Base-by-base conservation (phyloP, 2,888 invertebrate genomes). In the Microdon myrmicae region DNA sequence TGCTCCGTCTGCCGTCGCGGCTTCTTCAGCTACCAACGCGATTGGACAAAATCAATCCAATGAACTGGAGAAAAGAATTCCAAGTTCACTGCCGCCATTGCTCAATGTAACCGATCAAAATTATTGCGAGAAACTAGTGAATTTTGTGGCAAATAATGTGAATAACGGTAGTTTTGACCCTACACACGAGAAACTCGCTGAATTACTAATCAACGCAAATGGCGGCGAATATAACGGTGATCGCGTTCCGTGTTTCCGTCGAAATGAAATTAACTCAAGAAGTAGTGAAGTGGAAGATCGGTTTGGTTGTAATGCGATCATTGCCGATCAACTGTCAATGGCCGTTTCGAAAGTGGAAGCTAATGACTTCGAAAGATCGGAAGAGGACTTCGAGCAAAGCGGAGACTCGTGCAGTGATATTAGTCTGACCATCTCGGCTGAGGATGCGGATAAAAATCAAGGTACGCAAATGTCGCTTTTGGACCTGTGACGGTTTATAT, bases 361-460 rank as follows among this genome's bases (percentile, higher is more conserved):
- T 7, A 48, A 31, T 20, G 64, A 64, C 3, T 58, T 44, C 16
- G 56, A 67, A 8, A 39, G 54, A 16, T 31, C 45, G 70, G 78
- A 77, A 51, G 77, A 77, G 59, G 78, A 79, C 45, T 76, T 73
- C 58, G 79, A 79, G 32, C 76, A 79, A 45, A 79, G 79, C 51
- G 79, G 74, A 0, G 79, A 79, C 53, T 79, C 79, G 2, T 76
- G 78, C 59, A 80, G 80, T 53, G 79, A 80, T 64, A 78, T 80
- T 25, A 79, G 80, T 35, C 67, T 80, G 23, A 79, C 80, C 35
- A 77, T 80, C 77, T 80, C 80, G 3, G 78, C 79, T 7, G 69
- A 72, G 41, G 77, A 75, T 60, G 49, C 75, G 71, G 79, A 78
- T 72, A 77, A 76, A 68, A 78, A 73, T 44, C 69, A 72, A 78